Base-by-base conservation (phyloP, 2,888 invertebrate genomes). In the Drosophila mettleri region DNA sequence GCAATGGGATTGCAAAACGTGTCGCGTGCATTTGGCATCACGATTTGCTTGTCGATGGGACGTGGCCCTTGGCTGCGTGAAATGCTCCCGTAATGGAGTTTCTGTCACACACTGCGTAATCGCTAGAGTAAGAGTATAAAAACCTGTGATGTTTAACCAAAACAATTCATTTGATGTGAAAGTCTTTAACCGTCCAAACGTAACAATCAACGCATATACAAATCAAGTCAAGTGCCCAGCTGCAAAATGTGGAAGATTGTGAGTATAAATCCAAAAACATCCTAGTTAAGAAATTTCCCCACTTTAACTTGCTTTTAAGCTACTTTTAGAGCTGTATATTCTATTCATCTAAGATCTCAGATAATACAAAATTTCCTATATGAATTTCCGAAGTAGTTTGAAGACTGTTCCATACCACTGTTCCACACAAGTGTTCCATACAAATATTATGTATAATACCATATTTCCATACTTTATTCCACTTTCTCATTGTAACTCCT, bases 1-100 rank as follows among this genome's bases (percentile, higher is more conserved):
- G 52, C 39, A 51, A 39, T 53, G 51, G 31, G 27, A 74, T 83
- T 84, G 86, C 88, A 80, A 88, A 84, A 84, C 88, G 62, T 59
- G 78, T 67, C 68, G 76, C 88, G 77, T 87, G 85, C 88, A 86
- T 22, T 71, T 82, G 71, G 79, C 59, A 67, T 76, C 85, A 85
- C 85, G 85, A 85, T 82, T 88, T 58, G 62, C 83, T 74, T 86
- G 87, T 88, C 78, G 82, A 73, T 87, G 65, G 70, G 55, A 86
- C 80, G 80, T 80, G 81, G 64, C 39, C 33, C 49, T 39, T 59
- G 48, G 45, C 67, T 73, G 78, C 78, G 79, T 87, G 77, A 69
- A 72, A 36, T 62, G 84, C 53, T 69, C 77, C 68, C 69, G 69
- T 78, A 87, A 87, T 85, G 80, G 86, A 84, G 87, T 54, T 54